Conservation (phyloP, 2,888 invertebrate genomes). For the Omphaloscelis lunosa region DNA sequence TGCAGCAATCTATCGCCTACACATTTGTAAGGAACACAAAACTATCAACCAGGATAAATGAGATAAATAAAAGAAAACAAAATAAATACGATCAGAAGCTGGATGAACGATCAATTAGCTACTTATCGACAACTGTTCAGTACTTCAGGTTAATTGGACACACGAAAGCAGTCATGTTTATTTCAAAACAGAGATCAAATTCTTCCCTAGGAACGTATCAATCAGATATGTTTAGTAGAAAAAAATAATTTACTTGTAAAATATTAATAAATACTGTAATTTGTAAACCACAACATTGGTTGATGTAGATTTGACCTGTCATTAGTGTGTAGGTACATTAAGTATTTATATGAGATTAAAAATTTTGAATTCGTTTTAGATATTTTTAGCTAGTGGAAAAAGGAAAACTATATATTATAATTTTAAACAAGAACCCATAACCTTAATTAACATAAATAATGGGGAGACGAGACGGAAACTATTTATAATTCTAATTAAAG, state of each 20-base stretch:
- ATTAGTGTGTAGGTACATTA: neutral
- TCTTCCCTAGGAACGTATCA: neutral
- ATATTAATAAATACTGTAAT: neutral
- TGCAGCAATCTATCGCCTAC: neutral
- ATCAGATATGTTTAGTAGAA: neutral
- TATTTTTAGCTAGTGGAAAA: neutral
- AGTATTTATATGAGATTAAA: neutral
- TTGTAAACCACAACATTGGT: neutral
- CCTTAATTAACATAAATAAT: neutral
- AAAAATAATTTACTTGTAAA: neutral
- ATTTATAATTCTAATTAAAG: neutral
- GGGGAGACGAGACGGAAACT: neutral
- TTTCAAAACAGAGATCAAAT: neutral
- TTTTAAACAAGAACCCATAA: neutral
- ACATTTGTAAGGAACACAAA: neutral
- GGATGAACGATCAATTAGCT: neutral
- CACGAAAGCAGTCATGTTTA: neutral
- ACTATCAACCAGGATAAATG: neutral
- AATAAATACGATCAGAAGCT: neutral
- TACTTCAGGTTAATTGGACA: neutral
- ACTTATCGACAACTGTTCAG: neutral
- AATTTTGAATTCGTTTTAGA: neutral
- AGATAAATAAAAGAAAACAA: neutral
- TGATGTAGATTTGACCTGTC: neutral
- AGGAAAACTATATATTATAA: neutral